phyloP scores from a whole-genome alignment of 2,113 vertebrate species.

The Gymnobelideus leadbeateri region DNA sequence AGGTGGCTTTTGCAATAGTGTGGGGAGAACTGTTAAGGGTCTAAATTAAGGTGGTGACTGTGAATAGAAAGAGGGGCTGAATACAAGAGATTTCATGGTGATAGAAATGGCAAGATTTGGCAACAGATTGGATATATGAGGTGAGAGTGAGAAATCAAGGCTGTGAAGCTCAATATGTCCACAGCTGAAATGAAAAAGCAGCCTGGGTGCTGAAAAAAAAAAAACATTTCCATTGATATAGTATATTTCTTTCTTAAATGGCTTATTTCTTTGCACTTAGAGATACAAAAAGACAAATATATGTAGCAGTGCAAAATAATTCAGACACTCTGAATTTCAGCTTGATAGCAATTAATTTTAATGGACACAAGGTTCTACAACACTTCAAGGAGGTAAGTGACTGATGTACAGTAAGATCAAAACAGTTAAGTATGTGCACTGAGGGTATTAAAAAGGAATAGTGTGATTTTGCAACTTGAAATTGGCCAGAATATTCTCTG shows the following conservation, averaged over 20 bases:
- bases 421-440: conserved; percentile 16
- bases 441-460: conserved; percentile 8
- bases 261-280: background rate
- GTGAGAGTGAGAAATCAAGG: background rate
- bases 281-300: conserved; percentile 20
- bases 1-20: background rate
- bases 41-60: background rate
- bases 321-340: conserved; percentile 42
- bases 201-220: background rate
- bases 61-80: background rate
- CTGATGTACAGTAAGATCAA: background rate
- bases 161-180: background rate
- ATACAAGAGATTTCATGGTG: background rate
- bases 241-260: background rate
- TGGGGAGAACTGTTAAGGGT: background rate
- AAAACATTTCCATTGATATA: background rate
- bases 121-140: background rate
- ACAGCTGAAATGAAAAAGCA: background rate
- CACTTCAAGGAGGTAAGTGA: conserved; percentile 37
- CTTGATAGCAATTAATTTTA: conserved; percentile 32
- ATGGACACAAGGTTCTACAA: background rate
- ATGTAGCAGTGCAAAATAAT: conserved; percentile 27
- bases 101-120: background rate
- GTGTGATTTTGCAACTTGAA: conserved; percentile 25
- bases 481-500: conserved; percentile 16